These are phyloP conservation scores for Tinea pellionella DNA, from an alignment of 2,888 invertebrate species.

Conservation along the genomic window DNA sequence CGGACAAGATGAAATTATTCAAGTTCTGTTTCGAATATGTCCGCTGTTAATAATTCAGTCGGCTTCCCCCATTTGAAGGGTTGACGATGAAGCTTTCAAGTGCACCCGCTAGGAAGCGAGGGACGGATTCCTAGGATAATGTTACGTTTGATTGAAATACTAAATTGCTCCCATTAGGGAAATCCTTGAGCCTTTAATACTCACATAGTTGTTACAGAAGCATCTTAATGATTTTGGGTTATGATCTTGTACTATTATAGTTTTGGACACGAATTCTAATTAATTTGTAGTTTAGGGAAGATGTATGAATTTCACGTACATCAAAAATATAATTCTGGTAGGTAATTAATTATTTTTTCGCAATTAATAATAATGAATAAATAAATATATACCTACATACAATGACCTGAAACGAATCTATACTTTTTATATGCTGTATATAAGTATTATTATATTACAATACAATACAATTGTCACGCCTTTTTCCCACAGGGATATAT, in stretches of 20 bases:
- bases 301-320: too few relatives aligned
- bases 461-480: too few relatives aligned
- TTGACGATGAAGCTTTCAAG: slow-evolving; percentile 7
- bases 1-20: neutral
- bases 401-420: too few relatives aligned
- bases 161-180: slow-evolving; percentile 28
- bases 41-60: slow-evolving; percentile 1
- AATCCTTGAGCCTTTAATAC: slow-evolving; percentile 7
- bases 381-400: too few relatives aligned
- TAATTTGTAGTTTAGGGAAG: too few relatives aligned
- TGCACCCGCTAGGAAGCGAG: slow-evolving; percentile 8
- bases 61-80: neutral
- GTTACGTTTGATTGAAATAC: slow-evolving; percentile 42
- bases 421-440: too few relatives aligned
- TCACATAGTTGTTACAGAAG: slow-evolving; percentile 2
- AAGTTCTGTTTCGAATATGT: neutral
- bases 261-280: too few relatives aligned
- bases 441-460: too few relatives aligned
- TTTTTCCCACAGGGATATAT: too few relatives aligned
- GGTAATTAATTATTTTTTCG: too few relatives aligned
- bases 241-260: neutral
- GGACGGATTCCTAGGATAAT: slow-evolving; percentile 26
- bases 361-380: too few relatives aligned
- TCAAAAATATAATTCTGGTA: too few relatives aligned
- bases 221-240: neutral